Base-by-base conservation (phyloP, 2,113 vertebrate genomes). In the Chlorocebus sabaeus region DNA sequence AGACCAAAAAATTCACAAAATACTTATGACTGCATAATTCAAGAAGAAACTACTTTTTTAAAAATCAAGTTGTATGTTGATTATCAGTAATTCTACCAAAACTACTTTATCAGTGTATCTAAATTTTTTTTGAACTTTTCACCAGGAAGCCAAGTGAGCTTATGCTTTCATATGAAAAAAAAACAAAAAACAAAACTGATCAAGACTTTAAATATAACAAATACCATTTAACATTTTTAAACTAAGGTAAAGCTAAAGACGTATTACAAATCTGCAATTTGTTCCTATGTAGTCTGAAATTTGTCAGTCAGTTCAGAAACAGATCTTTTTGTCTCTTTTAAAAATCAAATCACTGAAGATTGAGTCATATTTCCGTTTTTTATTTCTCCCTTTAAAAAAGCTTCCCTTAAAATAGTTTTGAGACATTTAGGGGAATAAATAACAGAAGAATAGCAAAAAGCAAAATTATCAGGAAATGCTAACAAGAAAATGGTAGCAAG, bases 351-450 rank as follows among this genome's bases (percentile, higher is more conserved):
- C 32, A 70, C 2, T 80, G 11, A 93, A 59, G 82, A 79, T 12
- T 83, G 81, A 92, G 52, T 82, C 9, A 27, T 8, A 55, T 35
- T 78, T 92, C 35, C 70, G 8, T 52, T 88, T 92, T 90, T 59
- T 1, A 86, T 50, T 93, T 52, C 30, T 93, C 87, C 35, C 25
- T 89, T 90, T 83, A n/a, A 61, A 68, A 80, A 89, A 83, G 50
- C 27, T 67, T 92, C 30, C 16, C 32, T 97, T 85, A 89, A 95
- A 92, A 92, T 52, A 83, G n/a, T 78, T 94, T 64, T 35, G 64
- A 95, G 61, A 59, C 13, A 80, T 50, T 27, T 18, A 89, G 73
- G 57, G 20, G 35, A n/a, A 43, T 57, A 92, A 90, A 94, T 40
- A 72, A 64, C 76, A 20, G 23, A 89, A 89, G 32, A 61, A 23